Evolutionary conservation across 1,140 invertebrate species (phyloP), one percentile per base, ranked within the genome.

Genomic region (Ceratitis capitata): DNA sequence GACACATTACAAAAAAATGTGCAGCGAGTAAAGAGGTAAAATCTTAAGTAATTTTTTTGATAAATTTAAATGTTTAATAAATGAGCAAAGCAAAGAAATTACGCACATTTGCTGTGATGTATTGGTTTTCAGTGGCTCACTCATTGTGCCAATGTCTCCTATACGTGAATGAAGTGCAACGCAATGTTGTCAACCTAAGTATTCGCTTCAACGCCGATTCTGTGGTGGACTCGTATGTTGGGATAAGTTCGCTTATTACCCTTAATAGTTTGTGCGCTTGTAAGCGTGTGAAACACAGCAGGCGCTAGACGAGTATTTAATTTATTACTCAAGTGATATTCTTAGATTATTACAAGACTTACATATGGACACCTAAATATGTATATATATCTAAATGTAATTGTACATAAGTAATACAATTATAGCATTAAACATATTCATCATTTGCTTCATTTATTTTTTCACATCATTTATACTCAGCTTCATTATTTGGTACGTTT

Each of bases 281-380:
- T 78, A 26, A 45, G 69, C 69, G 69, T 78, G 69, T 78, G 69
- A 78, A 78, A 39, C 69, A 78, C 69, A 78, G 39, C 69, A 14
- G 69, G 69, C 39, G 42, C n/a, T 78, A n/a, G n/a, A 45, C 45
- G 39, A 78, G 32, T 4, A 78, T 47, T 47, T 78, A 23, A 78
- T 78, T 78, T 78, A 10, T 78, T 19, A 16, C 39, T 78, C 69
- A 78, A 45, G 19, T 78, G 69, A 78, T 78, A 78, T 78, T 78
- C n/a, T 78, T 78, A 78, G 69, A 78, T 23, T 78, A 45, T 10
- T 78, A 35, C 1, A 69, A 10, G 14, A 4, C 32, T 29, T 2
- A 23, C 35, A 45, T 39, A 45, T 6, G 45, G 32, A 39, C 29
- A 3, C 32, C 9, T 10, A 42, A 7, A 26, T 45, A 5, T n/a